phyloP scores from a whole-genome alignment of 2,797 vertebrate species.

The Xenentodon cancila region DNA sequence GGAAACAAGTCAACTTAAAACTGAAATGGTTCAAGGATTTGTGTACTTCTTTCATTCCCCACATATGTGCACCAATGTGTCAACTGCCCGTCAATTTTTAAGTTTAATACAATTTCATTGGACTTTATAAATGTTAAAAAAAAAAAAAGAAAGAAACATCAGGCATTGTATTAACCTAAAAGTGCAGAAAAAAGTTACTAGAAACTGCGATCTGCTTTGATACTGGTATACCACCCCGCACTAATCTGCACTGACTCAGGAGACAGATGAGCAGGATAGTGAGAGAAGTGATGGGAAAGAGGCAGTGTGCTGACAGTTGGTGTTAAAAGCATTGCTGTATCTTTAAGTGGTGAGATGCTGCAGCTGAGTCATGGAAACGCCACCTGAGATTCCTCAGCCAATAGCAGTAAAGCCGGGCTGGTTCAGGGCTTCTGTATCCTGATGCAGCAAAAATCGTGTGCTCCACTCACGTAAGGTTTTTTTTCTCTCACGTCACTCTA shows the following conservation, averaged over 20 bases:
- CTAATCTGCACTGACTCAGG: constrained; percentile 9
- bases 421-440: constrained; percentile 56
- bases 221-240: background rate
- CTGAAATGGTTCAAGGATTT: background rate
- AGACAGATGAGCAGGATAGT: constrained; percentile 29
- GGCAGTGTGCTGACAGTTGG: constrained; percentile 34
- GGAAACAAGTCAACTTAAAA: background rate
- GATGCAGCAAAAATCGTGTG: constrained; percentile 74
- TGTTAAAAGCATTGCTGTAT: constrained; percentile 23
- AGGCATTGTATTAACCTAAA: background rate
- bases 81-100: background rate
- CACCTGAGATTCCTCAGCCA: constrained; percentile 46
- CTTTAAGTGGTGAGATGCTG: constrained; percentile 57
- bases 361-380: constrained; percentile 71
- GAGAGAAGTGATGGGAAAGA: constrained; percentile 21
- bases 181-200: constrained; percentile 3
- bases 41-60: background rate
- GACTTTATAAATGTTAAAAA: background rate
- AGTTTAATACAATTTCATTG: background rate
- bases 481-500: constrained; percentile 42
- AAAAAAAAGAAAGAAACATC: background rate
- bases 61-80: background rate
- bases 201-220: no score
- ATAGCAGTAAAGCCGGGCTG: constrained; percentile 58
- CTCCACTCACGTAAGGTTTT: constrained; percentile 43